These are phyloP conservation scores for Strongylocentrotus purpuratus DNA, from an alignment of 35 echinoderm and acorn worm genomes.

Conservation along the genomic window DNA sequence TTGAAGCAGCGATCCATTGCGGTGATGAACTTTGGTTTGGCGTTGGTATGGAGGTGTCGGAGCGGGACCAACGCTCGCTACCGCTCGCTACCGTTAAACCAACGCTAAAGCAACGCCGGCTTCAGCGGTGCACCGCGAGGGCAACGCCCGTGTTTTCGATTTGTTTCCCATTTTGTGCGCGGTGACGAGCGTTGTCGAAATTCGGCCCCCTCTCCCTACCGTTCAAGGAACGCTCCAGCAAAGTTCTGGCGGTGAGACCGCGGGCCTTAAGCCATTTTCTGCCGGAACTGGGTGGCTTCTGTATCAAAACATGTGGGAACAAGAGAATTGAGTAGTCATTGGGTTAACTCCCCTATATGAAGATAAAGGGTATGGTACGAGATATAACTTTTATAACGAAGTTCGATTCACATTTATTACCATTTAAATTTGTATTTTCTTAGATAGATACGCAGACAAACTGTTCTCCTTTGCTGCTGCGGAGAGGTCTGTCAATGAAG, in stretches of 20 bases:
- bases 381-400: too few relatives aligned
- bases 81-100: conserved; percentile 37
- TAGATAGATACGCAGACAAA: too few relatives aligned
- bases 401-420: too few relatives aligned
- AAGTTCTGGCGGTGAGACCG: conserved; percentile 31
- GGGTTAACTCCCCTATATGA: too few relatives aligned
- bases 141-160: conserved; percentile 32
- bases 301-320: too few relatives aligned
- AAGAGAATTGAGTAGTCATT: too few relatives aligned
- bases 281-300: too few relatives aligned
- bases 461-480: too few relatives aligned
- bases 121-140: conserved; percentile 28
- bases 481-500: too few relatives aligned
- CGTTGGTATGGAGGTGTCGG: conserved; percentile 42
- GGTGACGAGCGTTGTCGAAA: conserved; percentile 21
- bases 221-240: conserved; percentile 35
- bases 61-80: conserved; percentile 36
- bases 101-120: conserved; percentile 30
- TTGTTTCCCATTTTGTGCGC: conserved; percentile 18
- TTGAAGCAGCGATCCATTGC: conserved; percentile 38
- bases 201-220: conserved; percentile 40
- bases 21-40: conserved; percentile 38
- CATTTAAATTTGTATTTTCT: too few relatives aligned
- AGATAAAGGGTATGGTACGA: too few relatives aligned
- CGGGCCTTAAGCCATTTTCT: too few relatives aligned